Base-by-base conservation (phyloP, 2,888 invertebrate genomes). In the Thymelicus lineola region DNA sequence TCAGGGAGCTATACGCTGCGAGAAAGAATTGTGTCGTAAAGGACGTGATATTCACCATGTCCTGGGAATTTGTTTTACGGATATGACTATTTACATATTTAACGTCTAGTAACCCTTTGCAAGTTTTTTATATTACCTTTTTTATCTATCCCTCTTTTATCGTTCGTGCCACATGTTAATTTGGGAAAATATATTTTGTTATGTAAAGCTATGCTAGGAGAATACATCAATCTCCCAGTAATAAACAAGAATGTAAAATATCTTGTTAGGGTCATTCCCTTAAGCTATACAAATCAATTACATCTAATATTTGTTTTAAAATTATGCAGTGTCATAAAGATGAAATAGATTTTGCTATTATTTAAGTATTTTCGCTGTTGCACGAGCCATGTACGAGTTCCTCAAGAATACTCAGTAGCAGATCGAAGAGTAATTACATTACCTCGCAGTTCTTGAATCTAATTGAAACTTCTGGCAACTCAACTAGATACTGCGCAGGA, bases 401-500 rank as follows among this genome's bases (percentile, higher is more conserved):
- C 7, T n/a, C 6, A 50, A n/a, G 15, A 17, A 15, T 7, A 7
- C 15, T n/a, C 6, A 15, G 15, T 1, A n/a, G 14, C n/a, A 42
- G 15, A 50, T 15, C 48, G 48, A 17, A 50, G 48, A 53, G 5
- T 55, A 55, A 55, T 55, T 53, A 12, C 14, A 9, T 45, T 45
- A 42, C 12, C 61, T 35, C 62, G 14, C 7, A 48, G 15, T 36
- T 50, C 7, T 36, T 50, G 35, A 28, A 50, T 20, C 45, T 45
- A 57, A 65, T 65, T 57, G 46, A 46, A 65, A 57, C 36, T 55
- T 55, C 35, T 50, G 7, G 42, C 36, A 42, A 28, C 42, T 14
- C 42, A 55, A 50, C 42, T 57, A 46, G 28, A n/a, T 20, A 46
- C 57, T 17, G 63, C 36, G 48, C 46, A 35, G 20, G 14, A 63